These are phyloP conservation scores for Apodemia zela DNA, from an alignment of 2,888 invertebrate genomes.

Conservation along the genomic window DNA sequence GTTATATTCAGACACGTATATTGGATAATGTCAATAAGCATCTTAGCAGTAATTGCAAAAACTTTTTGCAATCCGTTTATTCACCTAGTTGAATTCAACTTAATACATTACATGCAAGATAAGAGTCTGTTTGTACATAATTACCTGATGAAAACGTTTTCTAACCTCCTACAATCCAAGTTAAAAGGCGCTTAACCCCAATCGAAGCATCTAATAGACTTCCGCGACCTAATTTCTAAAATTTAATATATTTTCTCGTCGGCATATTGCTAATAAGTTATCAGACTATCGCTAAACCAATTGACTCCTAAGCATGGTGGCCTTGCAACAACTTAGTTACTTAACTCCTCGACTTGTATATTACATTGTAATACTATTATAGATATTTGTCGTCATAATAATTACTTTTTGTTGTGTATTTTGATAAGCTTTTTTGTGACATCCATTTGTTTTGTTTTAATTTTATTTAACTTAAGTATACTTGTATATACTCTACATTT, in stretches of 20 bases:
- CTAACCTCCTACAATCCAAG: constrained; percentile 15
- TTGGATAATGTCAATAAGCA: too few relatives aligned
- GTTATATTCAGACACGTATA: too few relatives aligned
- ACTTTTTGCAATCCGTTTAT: too few relatives aligned
- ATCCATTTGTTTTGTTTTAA: too few relatives aligned
- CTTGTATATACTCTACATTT: too few relatives aligned
- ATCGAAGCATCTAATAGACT: constrained; percentile 49
- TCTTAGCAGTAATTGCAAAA: too few relatives aligned
- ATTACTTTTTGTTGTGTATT: not conserved
- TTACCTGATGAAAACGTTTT: not conserved
- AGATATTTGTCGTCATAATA: not conserved
- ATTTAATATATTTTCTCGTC: constrained; percentile 59
- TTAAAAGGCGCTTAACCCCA: constrained; percentile 39
- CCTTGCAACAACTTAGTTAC: constrained; percentile 11
- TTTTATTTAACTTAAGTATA: too few relatives aligned
- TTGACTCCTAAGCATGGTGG: constrained; percentile 8
- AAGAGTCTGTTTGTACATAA: not conserved
- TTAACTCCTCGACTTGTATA: not conserved
- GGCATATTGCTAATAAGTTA: constrained; percentile 43
- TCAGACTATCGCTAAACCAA: constrained; percentile 29
- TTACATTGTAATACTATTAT: not conserved
- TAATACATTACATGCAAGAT: too few relatives aligned
- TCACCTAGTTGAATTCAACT: too few relatives aligned
- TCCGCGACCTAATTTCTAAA: constrained; percentile 62
- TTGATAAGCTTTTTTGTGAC: too few relatives aligned